Evolutionary conservation across 2,888 invertebrate species (phyloP).

Genomic region (Apodemia zela): DNA sequence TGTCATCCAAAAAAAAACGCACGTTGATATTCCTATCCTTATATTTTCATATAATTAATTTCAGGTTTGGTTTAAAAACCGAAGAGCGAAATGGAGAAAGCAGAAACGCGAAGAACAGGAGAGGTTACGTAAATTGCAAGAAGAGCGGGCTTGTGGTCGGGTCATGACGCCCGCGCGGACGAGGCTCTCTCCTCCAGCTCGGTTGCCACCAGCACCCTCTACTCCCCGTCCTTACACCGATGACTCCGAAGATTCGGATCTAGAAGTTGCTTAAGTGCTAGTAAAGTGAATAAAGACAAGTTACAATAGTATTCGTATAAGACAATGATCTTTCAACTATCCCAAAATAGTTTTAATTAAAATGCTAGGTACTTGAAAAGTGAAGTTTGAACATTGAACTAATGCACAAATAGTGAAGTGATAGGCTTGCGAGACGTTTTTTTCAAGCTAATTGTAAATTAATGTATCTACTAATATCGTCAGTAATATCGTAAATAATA

Average conservation of each 20-base stretch:
- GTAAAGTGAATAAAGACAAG: constrained; percentile 20
- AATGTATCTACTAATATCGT: constrained; percentile 17
- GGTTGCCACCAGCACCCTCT: constrained; percentile 43
- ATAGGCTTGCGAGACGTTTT: background rate
- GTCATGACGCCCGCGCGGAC: constrained; percentile 52
- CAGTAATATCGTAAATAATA: background rate
- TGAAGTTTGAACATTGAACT: background rate
- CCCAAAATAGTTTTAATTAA: background rate
- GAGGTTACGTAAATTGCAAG: constrained; percentile 89
- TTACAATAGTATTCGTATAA: background rate
- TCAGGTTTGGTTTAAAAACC: constrained; percentile 98
- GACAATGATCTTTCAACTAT: background rate
- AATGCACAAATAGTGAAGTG: constrained; percentile 19
- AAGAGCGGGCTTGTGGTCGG: constrained; percentile 83
- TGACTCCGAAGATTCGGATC: constrained; percentile 87
- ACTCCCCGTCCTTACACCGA: constrained; percentile 78
- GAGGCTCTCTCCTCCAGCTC: constrained; percentile 55
- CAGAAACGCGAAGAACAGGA: constrained; percentile 95
- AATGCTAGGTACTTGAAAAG: background rate
- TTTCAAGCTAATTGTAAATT: constrained; percentile 21
- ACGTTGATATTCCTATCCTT: background rate
- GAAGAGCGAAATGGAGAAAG: constrained; percentile 97
- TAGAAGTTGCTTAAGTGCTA: constrained; percentile 86
- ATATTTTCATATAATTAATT: constrained; percentile 41
- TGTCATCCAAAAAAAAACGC: too few species aligned